These are phyloP conservation scores for Scrobipalpa atriplicella DNA, from an alignment of 2,888 invertebrate species.

Conservation along the genomic window DNA sequence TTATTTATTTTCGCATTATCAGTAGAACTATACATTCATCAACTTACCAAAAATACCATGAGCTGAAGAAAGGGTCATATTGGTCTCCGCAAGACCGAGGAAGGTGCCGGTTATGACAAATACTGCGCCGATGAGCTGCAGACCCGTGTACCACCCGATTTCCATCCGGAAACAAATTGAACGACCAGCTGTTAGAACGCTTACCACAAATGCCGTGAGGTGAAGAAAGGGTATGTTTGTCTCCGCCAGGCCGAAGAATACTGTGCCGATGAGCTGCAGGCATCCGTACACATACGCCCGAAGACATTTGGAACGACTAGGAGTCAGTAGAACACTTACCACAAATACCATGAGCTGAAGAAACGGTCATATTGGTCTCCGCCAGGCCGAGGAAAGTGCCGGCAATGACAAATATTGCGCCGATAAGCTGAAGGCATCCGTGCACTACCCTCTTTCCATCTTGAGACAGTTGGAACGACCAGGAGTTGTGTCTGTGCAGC, in stretches of 20 bases:
- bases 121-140: constrained; percentile 76
- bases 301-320: not conserved
- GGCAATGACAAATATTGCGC: constrained; percentile 73
- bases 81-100: constrained; percentile 65
- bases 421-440: constrained; percentile 78
- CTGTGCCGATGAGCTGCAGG: no score
- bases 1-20: no score
- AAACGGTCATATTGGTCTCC: constrained; percentile 59
- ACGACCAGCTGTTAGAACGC: constrained; percentile 70
- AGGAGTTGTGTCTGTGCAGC: constrained; percentile 74
- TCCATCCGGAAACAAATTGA: constrained; percentile 64
- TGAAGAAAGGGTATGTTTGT: no score
- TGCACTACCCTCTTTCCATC: constrained; percentile 75
- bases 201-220: no score
- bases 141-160: constrained; percentile 78
- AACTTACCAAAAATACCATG: constrained; percentile 78
- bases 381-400: constrained; percentile 77
- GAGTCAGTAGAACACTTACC: constrained; percentile 57
- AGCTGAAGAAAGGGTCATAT: constrained; percentile 59
- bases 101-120: constrained; percentile 80
- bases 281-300: no score
- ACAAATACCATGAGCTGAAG: constrained; percentile 71
- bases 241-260: no score
- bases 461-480: constrained; percentile 69
- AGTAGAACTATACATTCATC: no score